Evolutionary conservation across 2,888 invertebrate genomes (phyloP).

Genomic region (Sericinus montela): DNA sequence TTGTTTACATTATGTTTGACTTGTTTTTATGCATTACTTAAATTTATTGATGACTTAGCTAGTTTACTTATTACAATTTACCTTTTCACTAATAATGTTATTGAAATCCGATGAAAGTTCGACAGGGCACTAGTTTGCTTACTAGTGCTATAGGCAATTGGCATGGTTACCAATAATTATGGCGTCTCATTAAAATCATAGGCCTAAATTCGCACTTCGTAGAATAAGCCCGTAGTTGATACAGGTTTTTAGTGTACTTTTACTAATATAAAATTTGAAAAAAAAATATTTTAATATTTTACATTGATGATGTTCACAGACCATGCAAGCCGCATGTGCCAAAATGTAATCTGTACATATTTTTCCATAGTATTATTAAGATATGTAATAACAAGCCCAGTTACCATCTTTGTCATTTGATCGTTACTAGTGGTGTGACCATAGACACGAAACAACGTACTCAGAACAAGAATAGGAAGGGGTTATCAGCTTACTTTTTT

Average conservation of each 20-base stretch:
- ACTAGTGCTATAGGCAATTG: too few relatives aligned
- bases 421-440: slow-evolving; percentile 26
- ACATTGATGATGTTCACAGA: slow-evolving; percentile 44
- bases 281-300: slow-evolving; percentile 37
- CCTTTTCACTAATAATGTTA: too few relatives aligned
- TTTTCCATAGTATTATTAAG: slow-evolving; percentile 49
- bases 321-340: slow-evolving; percentile 69
- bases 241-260: slow-evolving; percentile 64
- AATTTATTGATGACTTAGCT: too few relatives aligned
- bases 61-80: too few relatives aligned
- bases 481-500: too few relatives aligned
- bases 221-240: slow-evolving; percentile 70
- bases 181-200: slow-evolving; percentile 38
- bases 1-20: too few relatives aligned
- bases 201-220: slow-evolving; percentile 63
- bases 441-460: too few relatives aligned
- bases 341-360: slow-evolving; percentile 65
- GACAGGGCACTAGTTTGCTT: too few relatives aligned
- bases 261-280: slow-evolving; percentile 38
- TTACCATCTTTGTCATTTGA: slow-evolving; percentile 30
- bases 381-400: slow-evolving; percentile 38
- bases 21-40: too few relatives aligned
- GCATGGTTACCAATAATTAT: slow-evolving; percentile 7
- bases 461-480: too few relatives aligned
- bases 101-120: too few relatives aligned